Evolutionary conservation across 2,888 invertebrate species (phyloP).

Genomic region (Neelides folsomi): DNA sequence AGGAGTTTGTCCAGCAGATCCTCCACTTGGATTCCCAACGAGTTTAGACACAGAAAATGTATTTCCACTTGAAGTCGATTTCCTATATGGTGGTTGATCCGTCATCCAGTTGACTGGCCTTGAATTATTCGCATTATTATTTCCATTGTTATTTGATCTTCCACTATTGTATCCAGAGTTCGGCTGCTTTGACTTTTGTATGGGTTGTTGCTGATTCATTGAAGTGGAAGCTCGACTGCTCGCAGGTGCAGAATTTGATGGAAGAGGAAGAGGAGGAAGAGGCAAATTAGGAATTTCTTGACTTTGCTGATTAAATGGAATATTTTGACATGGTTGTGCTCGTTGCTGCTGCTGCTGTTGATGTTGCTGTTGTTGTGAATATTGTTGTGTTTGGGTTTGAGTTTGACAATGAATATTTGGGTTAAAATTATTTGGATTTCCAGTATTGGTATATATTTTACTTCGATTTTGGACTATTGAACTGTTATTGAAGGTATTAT

Average conservation of each 20-base stretch:
- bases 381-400: not conserved
- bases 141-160: not conserved
- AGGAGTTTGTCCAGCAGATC: not conserved
- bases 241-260: not conserved
- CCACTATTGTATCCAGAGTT: not conserved
- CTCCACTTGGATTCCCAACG: slow-evolving; percentile 13
- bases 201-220: not conserved
- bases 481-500: not conserved
- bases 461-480: not conserved
- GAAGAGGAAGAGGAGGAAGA: slow-evolving; percentile 1
- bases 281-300: slow-evolving; percentile 5
- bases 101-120: slow-evolving; percentile 29
- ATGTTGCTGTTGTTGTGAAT: slow-evolving; percentile 5
- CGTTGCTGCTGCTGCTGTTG: slow-evolving; percentile 4
- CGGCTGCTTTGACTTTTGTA: not conserved
- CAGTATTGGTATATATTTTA: not conserved
- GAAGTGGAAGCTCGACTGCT: not conserved
- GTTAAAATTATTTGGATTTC: slow-evolving; percentile 1
- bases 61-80: slow-evolving; percentile 9
- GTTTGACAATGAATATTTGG: not conserved
- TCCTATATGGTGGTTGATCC: slow-evolving; percentile 14
- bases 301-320: no score
- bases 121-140: not conserved
- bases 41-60: slow-evolving; percentile 28
- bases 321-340: not conserved